Evolutionary conservation across 2,113 vertebrate species (phyloP).

Genomic region (Hippocampus zosterae): DNA sequence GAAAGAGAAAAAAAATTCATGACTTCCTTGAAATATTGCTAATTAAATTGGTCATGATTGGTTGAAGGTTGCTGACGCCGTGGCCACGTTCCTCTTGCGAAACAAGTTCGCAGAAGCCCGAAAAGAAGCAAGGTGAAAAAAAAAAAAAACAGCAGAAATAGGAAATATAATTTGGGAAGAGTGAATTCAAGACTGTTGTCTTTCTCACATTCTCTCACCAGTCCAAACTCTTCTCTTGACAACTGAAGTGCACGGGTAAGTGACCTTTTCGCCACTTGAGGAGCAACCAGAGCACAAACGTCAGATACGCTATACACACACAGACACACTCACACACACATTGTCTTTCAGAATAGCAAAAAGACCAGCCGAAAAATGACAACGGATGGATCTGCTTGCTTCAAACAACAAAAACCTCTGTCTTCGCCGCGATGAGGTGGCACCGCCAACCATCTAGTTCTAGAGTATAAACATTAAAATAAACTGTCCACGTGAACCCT

Average conservation of each 20-base stretch:
- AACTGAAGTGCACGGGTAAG: constrained; percentile 35
- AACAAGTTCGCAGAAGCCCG: constrained; percentile 62
- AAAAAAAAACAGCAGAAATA: not conserved
- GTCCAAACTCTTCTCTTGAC: constrained; percentile 39
- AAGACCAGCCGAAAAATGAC: not conserved
- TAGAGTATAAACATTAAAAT: not conserved
- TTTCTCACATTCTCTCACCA: constrained; percentile 16
- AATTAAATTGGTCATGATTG: not conserved
- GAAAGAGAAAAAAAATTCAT: too few species aligned
- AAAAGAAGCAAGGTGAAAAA: constrained; percentile 19
- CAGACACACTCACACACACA: not conserved
- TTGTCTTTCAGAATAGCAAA: not conserved
- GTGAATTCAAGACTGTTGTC: not conserved
- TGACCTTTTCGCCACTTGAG: not conserved
- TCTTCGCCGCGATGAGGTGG: not conserved
- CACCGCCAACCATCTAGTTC: not conserved
- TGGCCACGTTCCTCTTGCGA: constrained; percentile 61
- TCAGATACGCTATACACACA: not conserved
- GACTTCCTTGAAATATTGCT: not conserved
- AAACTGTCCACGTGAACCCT: not conserved
- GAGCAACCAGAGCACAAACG: not conserved
- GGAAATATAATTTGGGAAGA: too few species aligned
- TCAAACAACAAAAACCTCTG: not conserved
- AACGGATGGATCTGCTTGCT: not conserved
- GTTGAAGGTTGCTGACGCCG: constrained; percentile 53